These are phyloP conservation scores for Cyclophora punctaria DNA, from an alignment of 2,888 invertebrate genomes.

Conservation along the genomic window DNA sequence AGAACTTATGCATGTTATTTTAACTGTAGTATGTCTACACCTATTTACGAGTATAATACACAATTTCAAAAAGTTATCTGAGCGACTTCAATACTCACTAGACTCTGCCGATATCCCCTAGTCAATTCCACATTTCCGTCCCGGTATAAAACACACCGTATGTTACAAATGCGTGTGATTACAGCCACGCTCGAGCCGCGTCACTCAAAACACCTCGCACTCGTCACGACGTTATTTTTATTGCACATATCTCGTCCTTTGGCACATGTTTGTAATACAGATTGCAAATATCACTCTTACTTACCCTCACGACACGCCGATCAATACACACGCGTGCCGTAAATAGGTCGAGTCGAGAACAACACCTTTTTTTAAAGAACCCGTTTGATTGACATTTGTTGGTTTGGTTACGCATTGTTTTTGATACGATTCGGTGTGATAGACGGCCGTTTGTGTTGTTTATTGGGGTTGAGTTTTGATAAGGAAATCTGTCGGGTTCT, in stretches of 20 bases:
- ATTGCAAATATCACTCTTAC: conserved; percentile 28
- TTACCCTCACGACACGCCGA: conserved; percentile 15
- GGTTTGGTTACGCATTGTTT: conserved; percentile 5
- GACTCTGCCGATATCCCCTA: too few species aligned
- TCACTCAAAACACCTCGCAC: conserved; percentile 5
- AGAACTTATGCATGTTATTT: too few species aligned
- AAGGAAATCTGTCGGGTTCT: too few species aligned
- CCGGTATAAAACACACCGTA: not conserved
- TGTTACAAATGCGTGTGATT: not conserved
- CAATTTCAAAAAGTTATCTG: too few species aligned
- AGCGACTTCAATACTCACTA: too few species aligned
- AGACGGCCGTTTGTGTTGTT: conserved; percentile 1
- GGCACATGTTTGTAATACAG: conserved; percentile 36
- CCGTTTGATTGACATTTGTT: conserved; percentile 24
- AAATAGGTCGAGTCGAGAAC: conserved; percentile 19
- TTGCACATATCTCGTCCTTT: conserved; percentile 33
- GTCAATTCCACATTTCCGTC: too few species aligned
- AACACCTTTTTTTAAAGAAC: conserved; percentile 17
- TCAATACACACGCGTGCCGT: conserved; percentile 24
- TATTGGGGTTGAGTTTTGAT: not conserved
- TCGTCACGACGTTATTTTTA: conserved; percentile 34
- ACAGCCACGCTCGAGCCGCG: conserved; percentile 13
- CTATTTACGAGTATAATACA: too few species aligned
- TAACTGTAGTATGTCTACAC: too few species aligned
- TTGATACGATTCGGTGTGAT: conserved; percentile 16